Evolutionary conservation across 2,113 vertebrate species (phyloP).

Genomic region (Alethe diademata): DNA sequence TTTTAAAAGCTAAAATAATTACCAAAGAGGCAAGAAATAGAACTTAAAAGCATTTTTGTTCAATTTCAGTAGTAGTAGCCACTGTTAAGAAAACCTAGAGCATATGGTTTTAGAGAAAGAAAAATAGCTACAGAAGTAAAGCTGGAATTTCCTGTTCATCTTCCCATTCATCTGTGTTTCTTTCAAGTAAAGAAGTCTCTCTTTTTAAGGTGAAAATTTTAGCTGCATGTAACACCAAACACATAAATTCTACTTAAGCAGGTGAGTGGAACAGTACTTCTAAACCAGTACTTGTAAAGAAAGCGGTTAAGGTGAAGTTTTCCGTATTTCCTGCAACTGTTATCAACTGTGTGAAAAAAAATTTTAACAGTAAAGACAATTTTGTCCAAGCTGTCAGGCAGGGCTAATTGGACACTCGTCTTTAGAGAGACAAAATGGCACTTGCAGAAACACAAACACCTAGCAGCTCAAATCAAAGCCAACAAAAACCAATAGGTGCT

Average conservation of each 20-base stretch:
- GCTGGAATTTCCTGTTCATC: not conserved
- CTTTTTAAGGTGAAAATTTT: not conserved
- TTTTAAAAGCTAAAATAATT: not conserved
- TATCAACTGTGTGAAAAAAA: not conserved
- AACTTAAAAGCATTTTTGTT: not conserved
- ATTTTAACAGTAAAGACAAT: not conserved
- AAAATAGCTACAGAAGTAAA: not conserved
- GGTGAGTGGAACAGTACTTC: not conserved
- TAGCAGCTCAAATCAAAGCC: not conserved
- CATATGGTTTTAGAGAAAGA: not conserved
- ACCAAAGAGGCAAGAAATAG: not conserved
- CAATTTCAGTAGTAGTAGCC: not conserved
- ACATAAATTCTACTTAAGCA: not conserved
- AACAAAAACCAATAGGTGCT: not conserved
- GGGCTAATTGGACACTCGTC: not conserved
- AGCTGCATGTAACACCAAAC: not conserved
- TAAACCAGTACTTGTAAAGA: not conserved
- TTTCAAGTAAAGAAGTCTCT: not conserved
- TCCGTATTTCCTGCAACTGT: not conserved
- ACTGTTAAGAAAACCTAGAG: not conserved
- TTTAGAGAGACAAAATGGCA: not conserved
- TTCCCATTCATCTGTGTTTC: not conserved
- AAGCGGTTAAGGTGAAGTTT: not conserved
- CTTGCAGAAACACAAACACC: not conserved
- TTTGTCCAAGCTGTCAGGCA: not conserved